A percentile compares a stretch with the other conserved stretches of the same genome.
These are phyloP conservation scores for Drosophila falleni DNA, from an alignment of 2,888 invertebrate genomes.

Conservation along the genomic window DNA sequence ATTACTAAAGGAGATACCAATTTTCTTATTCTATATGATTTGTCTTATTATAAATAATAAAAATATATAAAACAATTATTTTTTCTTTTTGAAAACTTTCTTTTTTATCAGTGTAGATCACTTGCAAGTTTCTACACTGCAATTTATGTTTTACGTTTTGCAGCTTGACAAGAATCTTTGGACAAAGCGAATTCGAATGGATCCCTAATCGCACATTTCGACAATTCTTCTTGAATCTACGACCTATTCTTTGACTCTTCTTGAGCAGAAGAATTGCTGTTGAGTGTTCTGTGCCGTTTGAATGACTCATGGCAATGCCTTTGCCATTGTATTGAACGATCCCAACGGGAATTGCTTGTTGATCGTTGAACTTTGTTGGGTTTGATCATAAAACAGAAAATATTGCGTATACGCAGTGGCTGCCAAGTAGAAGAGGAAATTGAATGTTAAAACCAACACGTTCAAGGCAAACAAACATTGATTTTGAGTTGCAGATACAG, in stretches of 20 bases:
- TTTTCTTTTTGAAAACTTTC: background rate
- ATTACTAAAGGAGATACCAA: no score
- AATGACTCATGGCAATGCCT: slow-evolving; percentile 68
- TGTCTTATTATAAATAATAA: background rate
- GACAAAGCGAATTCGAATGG: slow-evolving; percentile 49
- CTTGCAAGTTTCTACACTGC: background rate
- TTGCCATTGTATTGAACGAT: slow-evolving; percentile 44
- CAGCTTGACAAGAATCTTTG: slow-evolving; percentile 35
- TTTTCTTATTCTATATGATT: no score
- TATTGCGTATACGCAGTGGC: slow-evolving; percentile 68
- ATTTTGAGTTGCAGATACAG: slow-evolving; percentile 38
- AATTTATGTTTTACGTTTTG: background rate
- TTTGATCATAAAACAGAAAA: background rate
- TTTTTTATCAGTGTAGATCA: background rate
- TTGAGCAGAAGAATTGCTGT: slow-evolving; percentile 25
- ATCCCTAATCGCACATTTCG: slow-evolving; percentile 76
- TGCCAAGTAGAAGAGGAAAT: slow-evolving; percentile 56
- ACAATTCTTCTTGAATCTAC: slow-evolving; percentile 25
- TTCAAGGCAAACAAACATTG: slow-evolving; percentile 39
- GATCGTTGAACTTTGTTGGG: slow-evolving; percentile 32
- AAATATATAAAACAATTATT: background rate
- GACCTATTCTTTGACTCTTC: slow-evolving; percentile 11
- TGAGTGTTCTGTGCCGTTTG: slow-evolving; percentile 54
- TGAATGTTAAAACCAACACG: slow-evolving; percentile 66
- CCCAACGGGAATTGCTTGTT: slow-evolving; percentile 43